Evolutionary conservation across 2,797 vertebrate species (phyloP), one percentile per base, ranked within the genome.

Genomic region (Rhinophrynus dorsalis): DNA sequence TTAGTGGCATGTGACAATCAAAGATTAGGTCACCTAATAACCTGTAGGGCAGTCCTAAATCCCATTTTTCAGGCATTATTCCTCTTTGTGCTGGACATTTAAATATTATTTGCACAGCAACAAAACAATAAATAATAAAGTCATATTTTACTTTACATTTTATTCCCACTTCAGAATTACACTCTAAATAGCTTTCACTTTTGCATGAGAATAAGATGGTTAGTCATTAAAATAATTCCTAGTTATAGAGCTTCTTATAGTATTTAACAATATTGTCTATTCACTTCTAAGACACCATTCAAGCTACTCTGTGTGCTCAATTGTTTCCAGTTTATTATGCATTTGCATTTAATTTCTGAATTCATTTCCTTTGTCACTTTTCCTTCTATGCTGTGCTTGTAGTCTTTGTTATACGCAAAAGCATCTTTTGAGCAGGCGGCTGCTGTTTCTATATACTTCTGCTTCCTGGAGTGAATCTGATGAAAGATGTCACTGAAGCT

Each of bases 391-490:
- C 54, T 59, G 27, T 35, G 29, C 55, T 54, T 60, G 55, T 67
- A 66, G 44, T 44, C 35, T 73, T 73, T 73, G 70, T 73, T 60
- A 54, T 32, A 67, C 52, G 62, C 48, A 59, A 60, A 66, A 73
- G 32, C 45, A 66, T 73, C 55, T 65, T 65, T 73, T 67, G 23
- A 52, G 33, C 62, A 67, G 37, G 45, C 35, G 27, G 32, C 62
- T 67, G 37, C 37, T 21, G 35, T 54, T 48, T 73, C 69, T 59
- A 59, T 73, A 73, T 52, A 52, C 55, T 52, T 73, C 37, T 59
- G 55, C 56, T 73, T 73, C 70, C 70, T 15, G 62, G 62, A 73
- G 70, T 44, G 70, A 73, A 60, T 73, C 61, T 73, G 62, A 73
- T 73, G 70, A 66, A 60, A 60, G 70, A 73, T 73, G 62, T 73